A percentile compares a stretch with the other conserved stretches of the same genome.
Conservation (phyloP, 2,888 invertebrate genomes). For the Eudasyphora cyanicolor region DNA sequence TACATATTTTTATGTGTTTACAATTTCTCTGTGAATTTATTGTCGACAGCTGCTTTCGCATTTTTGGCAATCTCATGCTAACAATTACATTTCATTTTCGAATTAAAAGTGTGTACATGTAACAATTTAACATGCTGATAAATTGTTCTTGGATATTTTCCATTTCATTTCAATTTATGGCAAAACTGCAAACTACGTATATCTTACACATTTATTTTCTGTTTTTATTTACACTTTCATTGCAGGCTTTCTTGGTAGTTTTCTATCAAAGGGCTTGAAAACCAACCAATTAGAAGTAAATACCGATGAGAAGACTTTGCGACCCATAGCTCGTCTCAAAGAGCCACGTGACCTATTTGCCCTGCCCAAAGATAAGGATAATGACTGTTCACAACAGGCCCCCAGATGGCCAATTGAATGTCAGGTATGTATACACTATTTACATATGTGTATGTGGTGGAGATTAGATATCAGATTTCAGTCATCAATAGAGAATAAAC, state of each 20-base stretch:
- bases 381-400: constrained; percentile 88
- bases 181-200: too few relatives aligned
- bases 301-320: constrained; percentile 84
- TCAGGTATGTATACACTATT: constrained; percentile 87
- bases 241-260: constrained; percentile 79
- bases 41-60: constrained; percentile 11
- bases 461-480: neutral
- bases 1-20: neutral
- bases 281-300: constrained; percentile 86
- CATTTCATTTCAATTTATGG: neutral
- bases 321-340: constrained; percentile 84
- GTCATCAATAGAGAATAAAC: constrained; percentile 63
- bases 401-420: constrained; percentile 94
- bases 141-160: too few relatives aligned
- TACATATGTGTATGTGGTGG: constrained; percentile 81
- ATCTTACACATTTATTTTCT: neutral
- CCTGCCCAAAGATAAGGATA: constrained; percentile 83
- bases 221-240: constrained; percentile 3
- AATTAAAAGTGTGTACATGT: too few relatives aligned
- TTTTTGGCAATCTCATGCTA: neutral
- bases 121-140: neutral
- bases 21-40: neutral
- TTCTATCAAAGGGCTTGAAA: constrained; percentile 82
- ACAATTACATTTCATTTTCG: neutral
- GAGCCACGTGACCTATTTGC: constrained; percentile 88